phyloP scores from a whole-genome alignment of 2,888 invertebrate species.

The Xylota sylvarum region DNA sequence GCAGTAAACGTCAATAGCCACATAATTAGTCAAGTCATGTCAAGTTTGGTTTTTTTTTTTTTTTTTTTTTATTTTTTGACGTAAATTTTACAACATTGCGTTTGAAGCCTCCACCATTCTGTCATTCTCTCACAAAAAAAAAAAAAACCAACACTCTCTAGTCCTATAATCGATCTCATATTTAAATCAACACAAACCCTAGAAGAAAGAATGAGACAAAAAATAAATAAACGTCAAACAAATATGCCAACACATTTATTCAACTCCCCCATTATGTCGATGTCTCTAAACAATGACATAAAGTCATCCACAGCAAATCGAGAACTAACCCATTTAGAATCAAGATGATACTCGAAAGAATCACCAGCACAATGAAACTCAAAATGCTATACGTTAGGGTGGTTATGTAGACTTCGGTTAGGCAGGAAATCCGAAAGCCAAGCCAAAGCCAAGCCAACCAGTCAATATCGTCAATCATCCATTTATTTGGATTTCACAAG shows the following conservation, averaged over 20 bases:
- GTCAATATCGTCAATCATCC: constrained; percentile 74
- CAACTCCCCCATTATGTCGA: constrained; percentile 10
- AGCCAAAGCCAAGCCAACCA: constrained; percentile 44
- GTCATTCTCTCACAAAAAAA: neutral
- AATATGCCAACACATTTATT: constrained; percentile 52
- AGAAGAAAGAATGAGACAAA: constrained; percentile 1
- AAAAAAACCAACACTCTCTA: neutral
- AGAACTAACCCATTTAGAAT: constrained; percentile 65
- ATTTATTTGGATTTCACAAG: constrained; percentile 68
- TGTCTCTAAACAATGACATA: constrained; percentile 47
- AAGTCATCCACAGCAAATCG: constrained; percentile 56
- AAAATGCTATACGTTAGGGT: neutral
- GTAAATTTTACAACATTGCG: neutral
- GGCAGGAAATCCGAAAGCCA: neutral
- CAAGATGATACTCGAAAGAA: constrained; percentile 63
- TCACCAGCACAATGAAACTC: constrained; percentile 47
- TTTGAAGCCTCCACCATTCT: neutral
- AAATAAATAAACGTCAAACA: constrained; percentile 52
- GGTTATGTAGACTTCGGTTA: neutral
- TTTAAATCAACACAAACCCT: constrained; percentile 31
- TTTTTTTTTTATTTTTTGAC: neutral
- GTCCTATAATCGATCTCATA: constrained; percentile 10
- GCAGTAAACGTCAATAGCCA: neutral
- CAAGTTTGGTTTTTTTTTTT: constrained; percentile 6
- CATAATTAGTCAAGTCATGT: constrained; percentile 16